These are phyloP conservation scores for Callorhinus ursinus DNA, from an alignment of 2,113 vertebrate genomes.

Conservation along the genomic window DNA sequence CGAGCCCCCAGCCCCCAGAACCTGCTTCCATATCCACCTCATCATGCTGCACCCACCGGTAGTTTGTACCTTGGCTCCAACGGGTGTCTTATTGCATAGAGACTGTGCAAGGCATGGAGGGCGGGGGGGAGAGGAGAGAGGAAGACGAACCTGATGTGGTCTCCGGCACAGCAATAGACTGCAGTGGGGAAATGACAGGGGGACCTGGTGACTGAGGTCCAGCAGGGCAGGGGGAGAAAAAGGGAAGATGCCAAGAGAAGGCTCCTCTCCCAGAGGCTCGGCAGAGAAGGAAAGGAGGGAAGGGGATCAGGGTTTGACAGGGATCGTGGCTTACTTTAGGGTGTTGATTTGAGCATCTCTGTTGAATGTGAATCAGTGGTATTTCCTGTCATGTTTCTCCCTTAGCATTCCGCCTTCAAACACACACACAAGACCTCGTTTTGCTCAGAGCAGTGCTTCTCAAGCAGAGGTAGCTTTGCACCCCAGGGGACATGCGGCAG, in stretches of 20 bases:
- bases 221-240: not conserved
- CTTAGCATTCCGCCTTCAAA: not conserved
- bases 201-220: not conserved
- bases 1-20: no score
- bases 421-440: not conserved
- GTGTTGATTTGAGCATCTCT: not conserved
- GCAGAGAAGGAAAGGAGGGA: not conserved
- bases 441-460: not conserved
- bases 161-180: no score
- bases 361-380: not conserved
- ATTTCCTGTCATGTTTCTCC: not conserved
- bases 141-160: not conserved
- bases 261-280: not conserved
- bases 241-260: not conserved
- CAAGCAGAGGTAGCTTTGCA: not conserved
- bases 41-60: accelerated
- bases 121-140: accelerated
- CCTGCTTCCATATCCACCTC: not conserved
- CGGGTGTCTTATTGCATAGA: no score
- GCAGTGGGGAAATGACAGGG: accelerated
- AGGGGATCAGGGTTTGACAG: no score
- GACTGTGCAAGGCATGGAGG: no score
- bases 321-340: not conserved
- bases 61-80: not conserved
- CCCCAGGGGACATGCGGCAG: no score